Evolutionary conservation across 2,888 invertebrate species (phyloP), one percentile per base, ranked within the genome.

Genomic region (Julus scanicus): DNA sequence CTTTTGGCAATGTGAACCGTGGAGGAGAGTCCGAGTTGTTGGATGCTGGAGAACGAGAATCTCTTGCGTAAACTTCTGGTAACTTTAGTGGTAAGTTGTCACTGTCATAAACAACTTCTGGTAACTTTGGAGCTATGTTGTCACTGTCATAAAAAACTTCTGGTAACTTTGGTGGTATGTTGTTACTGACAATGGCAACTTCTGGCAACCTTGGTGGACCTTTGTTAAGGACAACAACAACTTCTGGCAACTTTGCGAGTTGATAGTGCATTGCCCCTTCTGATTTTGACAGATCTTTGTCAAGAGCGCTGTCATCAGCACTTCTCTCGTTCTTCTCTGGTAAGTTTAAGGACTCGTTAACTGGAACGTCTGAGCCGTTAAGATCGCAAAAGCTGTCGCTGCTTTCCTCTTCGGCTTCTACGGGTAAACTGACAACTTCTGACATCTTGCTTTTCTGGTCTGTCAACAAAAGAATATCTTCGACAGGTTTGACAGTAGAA

Each of bases 21-120:
- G 63, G 17, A 63, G 63, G 63, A 63, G 63, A 63, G 17, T 63
- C 63, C 6, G 63, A 63, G n/a, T 63, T 63, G n/a, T n/a, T 63
- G n/a, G 63, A 63, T 63, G 17, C 2, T 1, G 13, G 63, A 6
- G n/a, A 63, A n/a, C 6, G n/a, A 6, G 63, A 17, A n/a, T 63
- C 63, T 63, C n/a, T n/a, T 3, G n/a, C 20, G 15, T 3, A 17
- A 53, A 17, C 13, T 17, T 13, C 53, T 53, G 11, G 53, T 53
- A 44, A 44, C 44, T 44, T 44, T 8, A 8, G 44, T 1, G 44
- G 44, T 44, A 8, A 1, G 5, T 44, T 44, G 44, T 44, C 44
- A 8, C 44, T 44, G 44, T 29, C 29, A 29, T 29, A 29, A 29
- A 29, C 29, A 29, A 29, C 29, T 29, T 29, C 29, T 29, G 29